Evolutionary conservation across 2,888 invertebrate species (phyloP).

Genomic region (Gisinianus flammeolus): DNA sequence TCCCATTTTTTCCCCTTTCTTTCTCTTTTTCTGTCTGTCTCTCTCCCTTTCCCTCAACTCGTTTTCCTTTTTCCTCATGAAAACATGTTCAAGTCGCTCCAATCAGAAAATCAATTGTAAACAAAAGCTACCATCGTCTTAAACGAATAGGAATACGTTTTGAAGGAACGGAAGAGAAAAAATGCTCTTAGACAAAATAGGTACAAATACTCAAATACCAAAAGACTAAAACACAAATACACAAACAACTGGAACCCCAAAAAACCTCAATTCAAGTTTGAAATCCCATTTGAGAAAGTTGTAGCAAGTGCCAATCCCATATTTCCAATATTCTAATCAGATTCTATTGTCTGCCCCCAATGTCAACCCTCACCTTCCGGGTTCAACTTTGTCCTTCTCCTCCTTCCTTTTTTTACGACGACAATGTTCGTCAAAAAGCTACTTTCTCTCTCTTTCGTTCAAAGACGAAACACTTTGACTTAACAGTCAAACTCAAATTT

Average conservation of each 20-base stretch:
- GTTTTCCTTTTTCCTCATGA: too few species aligned
- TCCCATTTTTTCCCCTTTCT: not conserved
- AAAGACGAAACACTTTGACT: too few species aligned
- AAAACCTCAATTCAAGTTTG: not conserved
- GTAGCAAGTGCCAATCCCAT: not conserved
- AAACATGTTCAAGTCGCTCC: too few species aligned
- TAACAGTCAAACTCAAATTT: too few species aligned
- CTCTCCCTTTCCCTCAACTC: not conserved
- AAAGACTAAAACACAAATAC: not conserved
- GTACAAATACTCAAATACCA: too few species aligned
- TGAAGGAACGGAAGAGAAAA: not conserved
- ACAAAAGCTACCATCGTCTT: not conserved
- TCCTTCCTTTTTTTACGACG: too few species aligned
- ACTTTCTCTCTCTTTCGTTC: too few species aligned
- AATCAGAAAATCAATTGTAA: conserved; percentile 25
- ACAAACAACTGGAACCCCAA: not conserved
- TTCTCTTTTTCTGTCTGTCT: conserved; percentile 1
- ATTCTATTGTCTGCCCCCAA: not conserved
- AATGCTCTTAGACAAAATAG: not conserved
- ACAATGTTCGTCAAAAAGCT: too few species aligned
- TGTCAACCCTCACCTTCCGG: not conserved
- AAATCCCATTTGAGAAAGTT: conserved; percentile 9
- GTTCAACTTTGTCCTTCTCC: not conserved
- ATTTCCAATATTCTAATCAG: not conserved
- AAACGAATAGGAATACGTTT: not conserved